Conservation (phyloP, 2,797 vertebrate genomes). For the Botia almorhae region DNA sequence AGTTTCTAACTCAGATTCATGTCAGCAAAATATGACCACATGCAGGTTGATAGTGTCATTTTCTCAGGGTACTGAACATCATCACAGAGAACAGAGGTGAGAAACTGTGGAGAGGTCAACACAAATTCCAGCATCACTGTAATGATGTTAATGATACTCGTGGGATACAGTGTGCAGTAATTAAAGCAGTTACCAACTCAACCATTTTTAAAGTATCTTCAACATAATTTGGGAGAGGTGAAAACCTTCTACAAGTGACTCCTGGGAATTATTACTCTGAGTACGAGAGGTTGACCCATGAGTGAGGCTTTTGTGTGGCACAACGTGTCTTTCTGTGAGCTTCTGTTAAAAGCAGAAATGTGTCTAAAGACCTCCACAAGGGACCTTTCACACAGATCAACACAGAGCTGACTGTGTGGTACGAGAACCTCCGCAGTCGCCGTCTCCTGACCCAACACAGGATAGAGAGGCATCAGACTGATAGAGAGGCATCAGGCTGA, state of each 20-base stretch:
- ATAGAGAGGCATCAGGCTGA: too few relatives aligned
- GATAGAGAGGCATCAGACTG: neutral
- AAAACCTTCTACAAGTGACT: slow-evolving; percentile 4
- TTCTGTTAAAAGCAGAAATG: slow-evolving; percentile 34
- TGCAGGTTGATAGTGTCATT: too few relatives aligned
- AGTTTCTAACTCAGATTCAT: too few relatives aligned
- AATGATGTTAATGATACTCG: too few relatives aligned
- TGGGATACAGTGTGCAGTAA: too few relatives aligned
- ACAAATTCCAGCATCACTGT: too few relatives aligned
- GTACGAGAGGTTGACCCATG: slow-evolving; percentile 51
- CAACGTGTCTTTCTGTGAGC: slow-evolving; percentile 41
- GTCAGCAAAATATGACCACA: too few relatives aligned
- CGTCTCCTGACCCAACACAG: slow-evolving; percentile 39
- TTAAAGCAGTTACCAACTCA: neutral
- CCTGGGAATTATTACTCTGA: slow-evolving; percentile 38
- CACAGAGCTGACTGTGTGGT: slow-evolving; percentile 61
- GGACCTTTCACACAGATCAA: slow-evolving; percentile 59
- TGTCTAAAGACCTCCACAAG: slow-evolving; percentile 56
- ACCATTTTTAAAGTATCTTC: neutral
- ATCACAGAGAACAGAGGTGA: too few relatives aligned
- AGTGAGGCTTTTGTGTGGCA: slow-evolving; percentile 48
- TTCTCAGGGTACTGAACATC: too few relatives aligned
- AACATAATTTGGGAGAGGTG: neutral
- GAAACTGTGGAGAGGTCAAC: too few relatives aligned
- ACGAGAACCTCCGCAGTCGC: slow-evolving; percentile 52